phyloP scores from a whole-genome alignment of 2,797 vertebrate species.

The Bothrops alternatus region DNA sequence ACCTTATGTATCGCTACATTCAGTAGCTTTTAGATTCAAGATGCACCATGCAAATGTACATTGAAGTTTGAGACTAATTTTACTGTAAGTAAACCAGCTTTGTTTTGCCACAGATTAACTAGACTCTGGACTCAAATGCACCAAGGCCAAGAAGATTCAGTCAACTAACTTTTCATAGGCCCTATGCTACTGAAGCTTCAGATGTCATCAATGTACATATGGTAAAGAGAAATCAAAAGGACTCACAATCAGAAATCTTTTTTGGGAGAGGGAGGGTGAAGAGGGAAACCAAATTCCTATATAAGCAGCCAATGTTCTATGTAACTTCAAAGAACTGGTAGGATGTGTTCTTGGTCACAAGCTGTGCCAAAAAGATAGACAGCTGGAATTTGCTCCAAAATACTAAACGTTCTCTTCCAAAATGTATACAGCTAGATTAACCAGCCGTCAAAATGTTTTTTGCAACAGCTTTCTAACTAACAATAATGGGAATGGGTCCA shows the following conservation, averaged over 20 bases:
- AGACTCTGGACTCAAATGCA: background rate
- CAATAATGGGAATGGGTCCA: background rate
- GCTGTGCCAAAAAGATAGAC: background rate
- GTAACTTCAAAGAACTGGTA: conserved; percentile 20
- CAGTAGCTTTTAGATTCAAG: background rate
- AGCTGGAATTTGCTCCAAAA: conserved; percentile 26
- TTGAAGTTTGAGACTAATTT: background rate
- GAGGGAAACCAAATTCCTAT: background rate
- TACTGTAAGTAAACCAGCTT: background rate
- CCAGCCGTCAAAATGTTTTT: background rate
- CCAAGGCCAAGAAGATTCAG: background rate
- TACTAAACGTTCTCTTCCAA: conserved; percentile 17
- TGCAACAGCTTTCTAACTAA: conserved; percentile 8
- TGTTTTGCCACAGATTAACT: background rate
- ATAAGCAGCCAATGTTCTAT: background rate
- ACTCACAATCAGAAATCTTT: background rate
- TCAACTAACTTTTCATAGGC: background rate
- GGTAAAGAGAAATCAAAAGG: background rate
- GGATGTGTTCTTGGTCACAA: conserved; percentile 26
- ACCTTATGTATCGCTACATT: background rate
- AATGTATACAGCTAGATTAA: background rate
- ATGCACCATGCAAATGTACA: background rate
- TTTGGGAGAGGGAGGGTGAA: background rate
- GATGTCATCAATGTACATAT: background rate
- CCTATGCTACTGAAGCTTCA: background rate